A percentile compares a stretch with the other conserved stretches of the same genome.
These are phyloP conservation scores for Chrysodeixis includens DNA, from an alignment of 2,888 invertebrate species.

Conservation along the genomic window DNA sequence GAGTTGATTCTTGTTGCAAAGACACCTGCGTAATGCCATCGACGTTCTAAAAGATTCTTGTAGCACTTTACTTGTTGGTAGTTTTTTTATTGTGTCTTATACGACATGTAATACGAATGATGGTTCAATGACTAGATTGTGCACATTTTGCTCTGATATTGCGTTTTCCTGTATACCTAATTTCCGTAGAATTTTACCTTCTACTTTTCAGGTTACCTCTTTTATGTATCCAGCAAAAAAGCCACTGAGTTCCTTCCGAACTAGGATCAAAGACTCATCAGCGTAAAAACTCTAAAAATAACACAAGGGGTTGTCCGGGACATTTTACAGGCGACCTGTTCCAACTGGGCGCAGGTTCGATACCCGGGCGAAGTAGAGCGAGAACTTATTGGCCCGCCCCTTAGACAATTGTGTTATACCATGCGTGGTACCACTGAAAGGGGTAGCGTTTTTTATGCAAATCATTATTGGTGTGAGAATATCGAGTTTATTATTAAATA, in stretches of 20 bases:
- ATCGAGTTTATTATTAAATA: conserved; percentile 35
- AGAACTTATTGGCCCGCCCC: conserved; percentile 61
- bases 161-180: no score
- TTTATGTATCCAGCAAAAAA: conserved; percentile 7
- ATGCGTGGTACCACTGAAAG: conserved; percentile 56
- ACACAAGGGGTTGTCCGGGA: conserved; percentile 54
- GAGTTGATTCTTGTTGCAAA: no score
- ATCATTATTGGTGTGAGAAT: conserved; percentile 40
- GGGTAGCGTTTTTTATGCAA: conserved; percentile 54
- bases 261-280: conserved; percentile 34
- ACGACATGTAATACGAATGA: no score
- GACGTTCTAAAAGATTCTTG: no score
- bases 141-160: no score
- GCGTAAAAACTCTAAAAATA: conserved; percentile 53
- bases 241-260: conserved; percentile 24
- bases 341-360: conserved; percentile 66
- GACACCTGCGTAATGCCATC: no score
- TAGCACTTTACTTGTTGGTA: no score
- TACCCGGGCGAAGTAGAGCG: conserved; percentile 75
- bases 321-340: conserved; percentile 71
- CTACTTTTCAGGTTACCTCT: background rate
- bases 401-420: conserved; percentile 57
- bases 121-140: no score
- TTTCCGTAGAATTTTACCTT: no score
- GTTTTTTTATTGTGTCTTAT: no score